phyloP scores from a whole-genome alignment of 2,888 invertebrate species.

The Pardosa pseudoannulata region DNA sequence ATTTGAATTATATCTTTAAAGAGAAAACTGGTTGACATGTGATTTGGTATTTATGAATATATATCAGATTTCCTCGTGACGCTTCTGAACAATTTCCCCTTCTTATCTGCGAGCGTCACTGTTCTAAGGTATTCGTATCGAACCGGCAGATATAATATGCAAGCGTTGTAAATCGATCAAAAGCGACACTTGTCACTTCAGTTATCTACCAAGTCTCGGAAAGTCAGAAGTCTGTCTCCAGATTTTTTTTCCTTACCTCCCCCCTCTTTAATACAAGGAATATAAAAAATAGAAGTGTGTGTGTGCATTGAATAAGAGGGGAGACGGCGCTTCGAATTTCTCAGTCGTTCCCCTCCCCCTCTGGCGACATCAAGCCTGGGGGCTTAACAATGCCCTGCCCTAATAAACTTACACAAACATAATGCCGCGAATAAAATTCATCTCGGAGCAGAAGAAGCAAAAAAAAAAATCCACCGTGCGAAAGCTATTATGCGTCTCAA shows the following conservation, averaged over 20 bases:
- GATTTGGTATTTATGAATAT: too few relatives aligned
- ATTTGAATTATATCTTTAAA: too few relatives aligned
- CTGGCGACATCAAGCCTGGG: slow-evolving; percentile 36
- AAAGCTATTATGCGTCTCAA: background rate
- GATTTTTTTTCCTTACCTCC: background rate
- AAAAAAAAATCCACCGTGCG: background rate
- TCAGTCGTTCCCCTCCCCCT: background rate
- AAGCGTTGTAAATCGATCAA: too few relatives aligned
- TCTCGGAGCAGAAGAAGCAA: background rate
- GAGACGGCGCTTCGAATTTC: background rate
- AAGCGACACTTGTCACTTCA: too few relatives aligned
- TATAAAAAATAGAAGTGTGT: background rate
- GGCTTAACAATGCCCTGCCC: slow-evolving; percentile 12
- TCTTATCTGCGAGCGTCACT: too few relatives aligned
- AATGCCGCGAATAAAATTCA: background rate
- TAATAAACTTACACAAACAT: slow-evolving; percentile 35
- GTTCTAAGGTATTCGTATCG: too few relatives aligned
- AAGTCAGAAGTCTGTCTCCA: background rate
- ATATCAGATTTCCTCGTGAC: too few relatives aligned
- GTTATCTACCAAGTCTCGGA: background rate
- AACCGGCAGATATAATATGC: too few relatives aligned
- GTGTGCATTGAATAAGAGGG: background rate
- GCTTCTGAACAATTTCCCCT: too few relatives aligned
- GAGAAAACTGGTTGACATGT: too few relatives aligned
- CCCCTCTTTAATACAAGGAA: background rate